phyloP scores from a whole-genome alignment of 1,140 invertebrate genomes.

The Odontomachus brunneus region DNA sequence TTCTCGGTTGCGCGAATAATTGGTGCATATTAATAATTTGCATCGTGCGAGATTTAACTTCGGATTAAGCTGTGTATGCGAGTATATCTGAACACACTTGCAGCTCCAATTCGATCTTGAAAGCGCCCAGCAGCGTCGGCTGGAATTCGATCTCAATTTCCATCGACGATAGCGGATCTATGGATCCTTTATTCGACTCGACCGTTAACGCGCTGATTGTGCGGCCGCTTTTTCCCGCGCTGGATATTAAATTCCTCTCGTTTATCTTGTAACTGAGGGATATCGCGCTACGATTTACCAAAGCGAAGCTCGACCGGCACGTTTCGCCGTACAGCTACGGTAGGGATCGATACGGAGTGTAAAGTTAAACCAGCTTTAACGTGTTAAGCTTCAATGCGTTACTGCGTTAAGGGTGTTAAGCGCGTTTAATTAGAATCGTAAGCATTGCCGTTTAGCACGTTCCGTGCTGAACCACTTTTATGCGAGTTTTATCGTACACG shows the following conservation, averaged over 20 bases:
- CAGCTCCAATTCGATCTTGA: constrained; percentile 71
- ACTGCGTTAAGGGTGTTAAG: too few relatives aligned
- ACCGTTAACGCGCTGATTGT: constrained; percentile 71
- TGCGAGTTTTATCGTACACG: too few relatives aligned
- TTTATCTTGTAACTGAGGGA: constrained; percentile 66
- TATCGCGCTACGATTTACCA: constrained; percentile 67
- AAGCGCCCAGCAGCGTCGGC: constrained; percentile 75
- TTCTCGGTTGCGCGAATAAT: background rate
- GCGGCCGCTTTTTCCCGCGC: background rate
- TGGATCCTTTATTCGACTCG: constrained; percentile 66
- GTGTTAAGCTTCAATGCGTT: too few relatives aligned
- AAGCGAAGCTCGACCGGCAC: constrained; percentile 33
- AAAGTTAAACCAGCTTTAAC: background rate
- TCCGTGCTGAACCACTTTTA: too few relatives aligned
- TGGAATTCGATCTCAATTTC: constrained; percentile 67
- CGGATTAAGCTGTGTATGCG: too few relatives aligned
- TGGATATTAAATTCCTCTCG: background rate
- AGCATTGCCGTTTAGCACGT: too few relatives aligned
- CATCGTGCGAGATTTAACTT: background rate
- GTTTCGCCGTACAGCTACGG: constrained; percentile 71
- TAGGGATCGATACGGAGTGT: background rate
- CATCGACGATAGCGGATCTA: constrained; percentile 70
- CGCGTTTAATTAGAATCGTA: too few relatives aligned
- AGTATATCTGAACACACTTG: constrained; percentile 56
- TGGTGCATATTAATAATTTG: background rate